Evolutionary conservation across 2,113 vertebrate species (phyloP), one percentile per base, ranked within the genome.

Genomic region (Hydrochoerus hydrochaeris): DNA sequence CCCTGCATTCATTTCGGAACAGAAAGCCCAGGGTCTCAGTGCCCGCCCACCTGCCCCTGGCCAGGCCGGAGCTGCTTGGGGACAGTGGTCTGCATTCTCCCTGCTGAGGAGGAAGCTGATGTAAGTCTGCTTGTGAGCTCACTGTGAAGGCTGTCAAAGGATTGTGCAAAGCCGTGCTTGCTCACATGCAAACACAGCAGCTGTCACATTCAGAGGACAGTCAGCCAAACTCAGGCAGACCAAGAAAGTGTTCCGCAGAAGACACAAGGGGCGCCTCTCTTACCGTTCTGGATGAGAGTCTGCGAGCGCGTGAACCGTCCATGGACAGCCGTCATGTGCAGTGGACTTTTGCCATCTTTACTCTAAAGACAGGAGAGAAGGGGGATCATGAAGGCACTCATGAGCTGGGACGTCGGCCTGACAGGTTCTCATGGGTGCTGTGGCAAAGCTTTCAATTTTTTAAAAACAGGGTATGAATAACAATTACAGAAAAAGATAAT

Each of bases 251-350:
- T 58, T 35, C 30, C 81, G 78, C 82, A 2, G 65, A 44, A 0
- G 4, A 54, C 20, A 41, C 38, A 3, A 38, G 0, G 54, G 49
- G 35, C 41, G 24, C 41, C 5, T 86, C 57, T 86, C 99, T 99
- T 98, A 99, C 99, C 99, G 0, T 99, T 99, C 98, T 99, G 99
- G 98, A 99, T 99, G 95, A 99, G 99, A 1, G 99, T 99, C 98
- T 99, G 99, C 0, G 99, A 99, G 38, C 99, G 99, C 0, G 99
- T 99, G 98, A 99, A 99, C 85, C 99, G 99, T 8, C 99, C 99
- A 0, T 99, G 99, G 69, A 99, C 99, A 0, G 99, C 99, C 0
- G 99, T 99, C 99, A 99, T 99, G 97, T 99, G 99, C 83, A 99
- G 98, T 0, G 99, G 99, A 97, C 99, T 99, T 98, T 99, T 99